Evolutionary conservation across 2,797 vertebrate species (phyloP).

Genomic region (Alfaro cultratus): DNA sequence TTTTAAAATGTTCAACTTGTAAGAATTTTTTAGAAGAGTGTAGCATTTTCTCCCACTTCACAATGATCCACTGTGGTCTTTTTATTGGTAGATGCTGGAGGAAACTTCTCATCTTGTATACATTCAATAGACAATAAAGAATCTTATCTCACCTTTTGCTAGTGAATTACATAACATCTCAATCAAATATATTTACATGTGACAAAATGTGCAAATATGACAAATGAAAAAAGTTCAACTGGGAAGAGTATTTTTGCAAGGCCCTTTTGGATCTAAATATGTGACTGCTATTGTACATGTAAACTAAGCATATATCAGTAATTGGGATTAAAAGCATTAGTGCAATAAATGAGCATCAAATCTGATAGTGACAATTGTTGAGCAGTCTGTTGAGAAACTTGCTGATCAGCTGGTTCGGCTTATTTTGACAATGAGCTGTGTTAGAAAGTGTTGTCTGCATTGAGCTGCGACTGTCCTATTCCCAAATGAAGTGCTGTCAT

Average conservation of each 20-base stretch:
- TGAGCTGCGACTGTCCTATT: slow-evolving; percentile 13
- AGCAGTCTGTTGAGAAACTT: slow-evolving; percentile 35
- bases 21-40: neutral
- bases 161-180: neutral
- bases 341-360: slow-evolving; percentile 40
- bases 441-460: slow-evolving; percentile 20
- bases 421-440: slow-evolving; percentile 14
- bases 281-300: neutral
- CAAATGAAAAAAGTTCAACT: neutral
- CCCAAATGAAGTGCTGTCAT: slow-evolving; percentile 24
- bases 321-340: slow-evolving; percentile 14
- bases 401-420: slow-evolving; percentile 35
- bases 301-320: neutral
- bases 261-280: neutral
- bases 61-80: neutral
- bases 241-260: neutral
- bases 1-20: neutral
- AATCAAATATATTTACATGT: neutral
- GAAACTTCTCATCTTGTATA: no score
- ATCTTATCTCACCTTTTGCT: neutral
- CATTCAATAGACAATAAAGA: no score
- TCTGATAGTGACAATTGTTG: slow-evolving; percentile 25
- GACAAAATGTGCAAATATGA: neutral
- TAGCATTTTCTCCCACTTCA: neutral
- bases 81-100: neutral